Evolutionary conservation across 2,113 vertebrate species (phyloP).

Genomic region (Psammodynastes pulverulentus): DNA sequence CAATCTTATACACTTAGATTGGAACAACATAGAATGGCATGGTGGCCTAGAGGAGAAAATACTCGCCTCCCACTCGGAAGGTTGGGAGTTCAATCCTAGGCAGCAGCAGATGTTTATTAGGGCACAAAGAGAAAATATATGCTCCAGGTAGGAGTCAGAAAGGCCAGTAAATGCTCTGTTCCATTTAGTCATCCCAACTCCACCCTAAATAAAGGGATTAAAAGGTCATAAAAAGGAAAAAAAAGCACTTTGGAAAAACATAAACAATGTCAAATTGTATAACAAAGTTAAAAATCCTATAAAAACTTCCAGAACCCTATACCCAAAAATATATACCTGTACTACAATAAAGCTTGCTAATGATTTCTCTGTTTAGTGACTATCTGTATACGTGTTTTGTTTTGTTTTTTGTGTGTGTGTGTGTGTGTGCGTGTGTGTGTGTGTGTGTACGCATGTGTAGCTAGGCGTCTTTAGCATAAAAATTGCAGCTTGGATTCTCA

Average conservation of each 20-base stretch:
- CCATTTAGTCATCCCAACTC: neutral
- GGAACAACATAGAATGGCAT: neutral
- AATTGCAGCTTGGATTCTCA: neutral
- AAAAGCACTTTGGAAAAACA: constrained; percentile 17
- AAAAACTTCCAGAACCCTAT: constrained; percentile 31
- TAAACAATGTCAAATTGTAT: constrained; percentile 39
- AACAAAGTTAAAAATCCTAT: constrained; percentile 14
- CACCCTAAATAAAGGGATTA: neutral
- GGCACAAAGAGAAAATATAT: neutral
- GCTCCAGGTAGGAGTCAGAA: neutral
- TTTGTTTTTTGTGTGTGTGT: too few species aligned
- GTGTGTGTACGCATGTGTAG: too few species aligned
- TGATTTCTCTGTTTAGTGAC: constrained; percentile 47
- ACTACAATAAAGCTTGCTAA: constrained; percentile 36
- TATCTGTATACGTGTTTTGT: too few species aligned
- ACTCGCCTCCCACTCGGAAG: neutral
- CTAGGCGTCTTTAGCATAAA: constrained; percentile 21
- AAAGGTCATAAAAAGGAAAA: neutral
- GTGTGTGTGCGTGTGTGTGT: too few species aligned
- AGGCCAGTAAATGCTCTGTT: neutral
- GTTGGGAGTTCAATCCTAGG: neutral
- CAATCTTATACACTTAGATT: constrained; percentile 17
- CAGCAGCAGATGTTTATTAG: neutral
- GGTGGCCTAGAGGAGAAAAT: neutral
- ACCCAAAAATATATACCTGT: constrained; percentile 45